Conservation (phyloP, 1,140 invertebrate genomes). For the Pseudomyrmex gracilis region DNA sequence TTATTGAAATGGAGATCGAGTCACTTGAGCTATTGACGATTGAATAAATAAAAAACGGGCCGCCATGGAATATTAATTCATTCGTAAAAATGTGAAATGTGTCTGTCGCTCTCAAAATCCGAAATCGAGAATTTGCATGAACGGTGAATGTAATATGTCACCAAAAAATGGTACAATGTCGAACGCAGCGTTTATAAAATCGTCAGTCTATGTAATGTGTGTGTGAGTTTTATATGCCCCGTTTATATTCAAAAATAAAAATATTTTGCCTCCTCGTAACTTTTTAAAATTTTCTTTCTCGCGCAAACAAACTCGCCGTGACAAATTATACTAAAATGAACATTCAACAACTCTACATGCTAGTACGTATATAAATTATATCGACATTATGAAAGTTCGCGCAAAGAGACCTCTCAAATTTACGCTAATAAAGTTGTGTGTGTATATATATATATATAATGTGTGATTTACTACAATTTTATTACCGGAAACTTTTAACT, state of each 20-base stretch:
- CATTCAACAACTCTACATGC: too few relatives aligned
- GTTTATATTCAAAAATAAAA: conserved; percentile 25
- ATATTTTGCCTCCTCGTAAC: conserved; percentile 36
- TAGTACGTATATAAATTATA: too few relatives aligned
- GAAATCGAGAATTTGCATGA: conserved; percentile 31
- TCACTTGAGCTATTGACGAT: conserved; percentile 30
- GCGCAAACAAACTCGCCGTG: too few relatives aligned
- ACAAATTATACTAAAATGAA: too few relatives aligned
- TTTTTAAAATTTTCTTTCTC: too few relatives aligned
- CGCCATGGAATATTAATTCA: conserved; percentile 38
- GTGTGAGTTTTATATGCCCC: neutral
- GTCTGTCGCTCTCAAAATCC: conserved; percentile 18
- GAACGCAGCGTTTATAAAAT: conserved; percentile 32
- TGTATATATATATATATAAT: conserved; percentile 35
- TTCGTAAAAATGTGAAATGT: conserved; percentile 39
- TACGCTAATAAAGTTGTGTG: neutral
- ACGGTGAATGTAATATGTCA: conserved; percentile 21
- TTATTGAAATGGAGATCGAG: conserved; percentile 28
- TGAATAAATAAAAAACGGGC: conserved; percentile 44
- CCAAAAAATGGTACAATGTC: conserved; percentile 34
- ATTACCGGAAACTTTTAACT: conserved; percentile 37
- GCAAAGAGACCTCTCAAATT: neutral
- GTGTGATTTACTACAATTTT: conserved; percentile 29
- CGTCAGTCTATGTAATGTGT: conserved; percentile 3
- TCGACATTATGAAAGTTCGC: too few relatives aligned